Evolutionary conservation across 2,797 vertebrate species (phyloP), one percentile per base, ranked within the genome.

Genomic region (Decapterus maruadsi): DNA sequence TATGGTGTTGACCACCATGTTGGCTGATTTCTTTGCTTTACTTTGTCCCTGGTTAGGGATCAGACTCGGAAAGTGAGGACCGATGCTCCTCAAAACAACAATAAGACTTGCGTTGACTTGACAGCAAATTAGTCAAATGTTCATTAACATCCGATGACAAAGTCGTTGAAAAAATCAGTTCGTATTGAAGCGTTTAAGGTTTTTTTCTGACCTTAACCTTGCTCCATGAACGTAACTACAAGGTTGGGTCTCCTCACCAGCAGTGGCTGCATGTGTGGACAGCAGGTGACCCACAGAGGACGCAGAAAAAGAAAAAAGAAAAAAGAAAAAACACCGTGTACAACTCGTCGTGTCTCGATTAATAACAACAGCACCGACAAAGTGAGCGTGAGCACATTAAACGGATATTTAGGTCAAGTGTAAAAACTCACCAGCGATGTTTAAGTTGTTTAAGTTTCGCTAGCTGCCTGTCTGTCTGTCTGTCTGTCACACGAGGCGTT

Each of bases 1-100:
- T 82, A 99, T 94, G 42, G 96, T 96, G 89, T 98, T 97, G 85
- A 96, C 95, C 85, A 95, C 96, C 97, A 98, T 97, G 61, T 89
- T 69, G 65, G 10, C 59, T 16, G 57, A 11, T 16, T 43, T 61
- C 0, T n/a, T 34, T 62, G 0, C 13, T 14, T 26, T 26, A 26
- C 26, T 26, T 26, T 11, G 36, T 20, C 6, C n/a, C 66, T 9
- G 9, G 16, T 22, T 26, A 26, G 38, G 46, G 26, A 16, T 60
- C 29, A 12, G 1, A 48, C 26, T 26, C 26, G 3, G 26, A 26
- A 56, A 0, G 19, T 4, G 17, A n/a, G 13, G 9, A 26, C 8
- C 1, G 3, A 31, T n/a, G 10, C 16, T 6, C 56, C 67, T 36
- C 9, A 6, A 34, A 46, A 71, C 5, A 61, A 59, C 10, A 53